Percentiles rank a stretch among this genome's conserved stretches.
Conservation (phyloP, 2,888 invertebrate genomes). For the Zelleria hepariella region DNA sequence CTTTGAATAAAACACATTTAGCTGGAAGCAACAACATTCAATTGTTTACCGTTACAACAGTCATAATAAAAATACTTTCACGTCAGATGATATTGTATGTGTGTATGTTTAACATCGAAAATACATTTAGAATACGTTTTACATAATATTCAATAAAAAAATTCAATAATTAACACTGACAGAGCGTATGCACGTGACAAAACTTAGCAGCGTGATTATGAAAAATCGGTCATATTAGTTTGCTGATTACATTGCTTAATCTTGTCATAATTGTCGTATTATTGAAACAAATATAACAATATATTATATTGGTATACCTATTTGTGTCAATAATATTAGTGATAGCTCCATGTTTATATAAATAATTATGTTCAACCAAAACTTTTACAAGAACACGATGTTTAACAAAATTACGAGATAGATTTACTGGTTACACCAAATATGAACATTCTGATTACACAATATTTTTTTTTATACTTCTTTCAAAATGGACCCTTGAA, state of each 20-base stretch:
- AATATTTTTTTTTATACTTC: not conserved
- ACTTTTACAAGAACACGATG: not conserved
- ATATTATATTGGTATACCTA: too few species aligned
- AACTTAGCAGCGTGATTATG: too few species aligned
- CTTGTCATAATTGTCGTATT: too few species aligned
- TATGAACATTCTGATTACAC: not conserved
- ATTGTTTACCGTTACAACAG: not conserved
- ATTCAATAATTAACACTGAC: too few species aligned
- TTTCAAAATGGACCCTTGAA: not conserved
- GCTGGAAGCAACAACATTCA: constrained; percentile 24
- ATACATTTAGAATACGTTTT: constrained; percentile 36
- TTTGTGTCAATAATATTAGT: too few species aligned
- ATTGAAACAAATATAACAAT: too few species aligned
- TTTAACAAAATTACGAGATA: not conserved
- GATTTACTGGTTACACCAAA: not conserved
- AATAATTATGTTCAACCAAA: too few species aligned
- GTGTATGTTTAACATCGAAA: constrained; percentile 66
- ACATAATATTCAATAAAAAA: too few species aligned
- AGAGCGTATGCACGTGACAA: too few species aligned
- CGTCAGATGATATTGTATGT: constrained; percentile 42
- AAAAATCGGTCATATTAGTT: too few species aligned
- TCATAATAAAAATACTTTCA: constrained; percentile 59
- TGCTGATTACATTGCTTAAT: too few species aligned
- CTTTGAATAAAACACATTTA: not conserved
- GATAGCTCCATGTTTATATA: too few species aligned